A percentile compares a stretch with the other conserved stretches of the same genome.
phyloP scores from a whole-genome alignment of 1,140 invertebrate species.

The Ctenoplectra terminalis region DNA sequence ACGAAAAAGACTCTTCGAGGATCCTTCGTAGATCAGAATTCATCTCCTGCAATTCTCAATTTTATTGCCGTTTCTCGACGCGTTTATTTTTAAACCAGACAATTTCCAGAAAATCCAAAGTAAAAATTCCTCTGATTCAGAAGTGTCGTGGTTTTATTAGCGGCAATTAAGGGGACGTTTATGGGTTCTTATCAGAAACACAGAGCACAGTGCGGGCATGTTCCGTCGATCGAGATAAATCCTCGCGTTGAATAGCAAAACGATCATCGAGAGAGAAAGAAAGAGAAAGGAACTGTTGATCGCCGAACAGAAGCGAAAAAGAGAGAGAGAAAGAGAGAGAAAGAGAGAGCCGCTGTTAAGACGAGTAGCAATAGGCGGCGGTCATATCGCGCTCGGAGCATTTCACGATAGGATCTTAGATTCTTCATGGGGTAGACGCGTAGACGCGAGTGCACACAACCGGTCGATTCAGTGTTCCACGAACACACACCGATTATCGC shows the following conservation, averaged over 20 bases:
- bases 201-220: conserved; percentile 29
- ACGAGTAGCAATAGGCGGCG: conserved; percentile 78
- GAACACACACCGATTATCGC: conserved; percentile 32
- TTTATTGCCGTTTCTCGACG: not conserved
- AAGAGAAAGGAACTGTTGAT: not conserved
- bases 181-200: conserved; percentile 29
- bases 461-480: conserved; percentile 31
- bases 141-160: conserved; percentile 42
- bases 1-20: no score
- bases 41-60: no score
- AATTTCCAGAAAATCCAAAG: not conserved
- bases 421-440: conserved; percentile 41
- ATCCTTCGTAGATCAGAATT: no score
- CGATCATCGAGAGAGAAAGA: conserved; percentile 59
- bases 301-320: not conserved
- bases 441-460: conserved; percentile 9
- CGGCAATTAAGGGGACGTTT: conserved; percentile 43
- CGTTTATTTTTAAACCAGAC: not conserved
- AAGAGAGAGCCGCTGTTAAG: conserved; percentile 69
- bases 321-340: conserved; percentile 35
- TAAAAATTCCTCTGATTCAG: not conserved
- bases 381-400: conserved; percentile 78
- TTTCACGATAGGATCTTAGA: conserved; percentile 70
- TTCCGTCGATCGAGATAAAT: conserved; percentile 75
- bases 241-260: conserved; percentile 67